Evolutionary conservation across 2,797 vertebrate species (phyloP).

Genomic region (Acridotheres tristis): DNA sequence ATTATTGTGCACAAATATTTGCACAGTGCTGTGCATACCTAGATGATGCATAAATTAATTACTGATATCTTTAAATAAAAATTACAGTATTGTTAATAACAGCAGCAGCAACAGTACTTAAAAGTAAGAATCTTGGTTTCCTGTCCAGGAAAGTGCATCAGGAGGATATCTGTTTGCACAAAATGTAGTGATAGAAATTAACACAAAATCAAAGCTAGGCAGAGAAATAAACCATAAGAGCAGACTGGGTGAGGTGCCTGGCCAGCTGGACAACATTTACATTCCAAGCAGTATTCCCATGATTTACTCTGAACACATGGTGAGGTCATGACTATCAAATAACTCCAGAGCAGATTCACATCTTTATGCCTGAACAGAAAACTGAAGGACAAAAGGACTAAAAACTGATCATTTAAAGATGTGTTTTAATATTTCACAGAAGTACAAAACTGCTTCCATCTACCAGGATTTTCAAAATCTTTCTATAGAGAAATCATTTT

Average conservation of each 20-base stretch:
- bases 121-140: neutral
- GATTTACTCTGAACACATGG: conserved; percentile 48
- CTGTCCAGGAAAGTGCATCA: neutral
- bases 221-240: conserved; percentile 17
- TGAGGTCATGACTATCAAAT: conserved; percentile 38
- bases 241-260: neutral
- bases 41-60: neutral
- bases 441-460: neutral
- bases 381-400: neutral
- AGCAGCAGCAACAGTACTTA: neutral
- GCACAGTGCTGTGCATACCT: neutral
- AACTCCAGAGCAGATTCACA: neutral
- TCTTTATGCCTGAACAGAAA: neutral
- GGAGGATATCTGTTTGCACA: neutral
- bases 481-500: conserved; percentile 10
- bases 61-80: neutral
- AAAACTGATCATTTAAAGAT: conserved; percentile 6
- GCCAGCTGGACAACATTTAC: conserved; percentile 51
- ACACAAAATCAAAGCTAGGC: conserved; percentile 9
- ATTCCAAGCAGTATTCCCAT: conserved; percentile 43
- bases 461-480: neutral
- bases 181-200: neutral
- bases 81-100: neutral
- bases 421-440: neutral
- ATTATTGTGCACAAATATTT: neutral